These are phyloP conservation scores for Mugil cephalus DNA, from an alignment of 2,113 vertebrate species.

Conservation along the genomic window DNA sequence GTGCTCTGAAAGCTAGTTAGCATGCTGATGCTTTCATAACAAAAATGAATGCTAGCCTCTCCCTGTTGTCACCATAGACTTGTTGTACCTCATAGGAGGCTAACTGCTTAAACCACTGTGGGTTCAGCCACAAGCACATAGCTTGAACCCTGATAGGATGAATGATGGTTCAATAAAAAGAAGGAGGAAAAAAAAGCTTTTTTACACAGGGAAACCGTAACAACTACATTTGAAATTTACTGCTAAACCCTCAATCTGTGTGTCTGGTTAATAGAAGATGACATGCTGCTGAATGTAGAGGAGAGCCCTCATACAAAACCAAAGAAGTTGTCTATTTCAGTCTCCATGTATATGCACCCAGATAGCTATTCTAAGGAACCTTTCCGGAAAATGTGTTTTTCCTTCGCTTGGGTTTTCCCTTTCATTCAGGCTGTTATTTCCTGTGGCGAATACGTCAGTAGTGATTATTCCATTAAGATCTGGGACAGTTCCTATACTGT, in stretches of 20 bases:
- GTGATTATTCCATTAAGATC: conserved; percentile 73
- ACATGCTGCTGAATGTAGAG: conserved; percentile 6
- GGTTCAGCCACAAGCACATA: too few species aligned
- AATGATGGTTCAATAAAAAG: neutral
- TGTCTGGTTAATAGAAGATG: conserved; percentile 8
- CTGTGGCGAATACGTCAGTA: conserved; percentile 49
- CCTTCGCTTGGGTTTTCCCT: conserved; percentile 66
- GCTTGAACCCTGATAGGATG: too few species aligned
- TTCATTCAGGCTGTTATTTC: conserved; percentile 70
- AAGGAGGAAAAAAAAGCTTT: neutral
- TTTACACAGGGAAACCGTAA: neutral
- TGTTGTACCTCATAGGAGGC: too few species aligned
- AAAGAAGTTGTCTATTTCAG: conserved; percentile 41
- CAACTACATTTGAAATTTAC: conserved; percentile 12
- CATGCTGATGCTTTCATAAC: too few species aligned
- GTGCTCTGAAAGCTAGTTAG: too few species aligned
- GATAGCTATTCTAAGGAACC: conserved; percentile 52
- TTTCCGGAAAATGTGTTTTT: conserved; percentile 46
- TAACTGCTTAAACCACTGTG: too few species aligned
- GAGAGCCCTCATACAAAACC: conserved; percentile 14
- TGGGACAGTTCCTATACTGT: conserved; percentile 57
- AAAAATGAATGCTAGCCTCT: too few species aligned
- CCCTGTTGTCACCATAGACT: too few species aligned
- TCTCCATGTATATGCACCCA: conserved; percentile 21
- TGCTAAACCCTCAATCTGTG: conserved; percentile 6